Percentiles rank a stretch among this genome's conserved stretches.
Evolutionary conservation across 2,888 invertebrate genomes (phyloP).

Genomic region (Cybosia mesomella): DNA sequence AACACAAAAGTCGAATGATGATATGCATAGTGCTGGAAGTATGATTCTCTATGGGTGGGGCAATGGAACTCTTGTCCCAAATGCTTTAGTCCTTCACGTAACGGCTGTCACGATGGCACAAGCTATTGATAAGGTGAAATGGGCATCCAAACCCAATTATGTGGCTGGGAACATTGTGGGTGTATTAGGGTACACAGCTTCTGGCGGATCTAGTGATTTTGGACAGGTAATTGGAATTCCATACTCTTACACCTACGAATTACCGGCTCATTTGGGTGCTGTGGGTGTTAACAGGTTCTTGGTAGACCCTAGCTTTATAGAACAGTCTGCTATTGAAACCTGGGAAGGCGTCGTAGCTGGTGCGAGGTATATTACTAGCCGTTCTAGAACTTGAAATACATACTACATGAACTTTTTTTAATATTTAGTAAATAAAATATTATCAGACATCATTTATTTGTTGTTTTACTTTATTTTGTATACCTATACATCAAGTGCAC

Average conservation of each 20-base stretch:
- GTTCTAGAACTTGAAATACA: neutral
- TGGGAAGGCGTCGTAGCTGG: slow-evolving; percentile 87
- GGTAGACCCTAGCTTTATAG: slow-evolving; percentile 83
- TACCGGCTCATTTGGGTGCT: slow-evolving; percentile 69
- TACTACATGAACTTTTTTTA: neutral
- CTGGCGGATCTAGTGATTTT: slow-evolving; percentile 89
- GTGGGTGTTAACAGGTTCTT: slow-evolving; percentile 77
- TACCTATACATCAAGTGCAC: neutral
- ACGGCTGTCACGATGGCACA: slow-evolving; percentile 75
- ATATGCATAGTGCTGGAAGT: slow-evolving; percentile 92
- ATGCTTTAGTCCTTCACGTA: slow-evolving; percentile 72
- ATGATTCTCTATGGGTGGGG: slow-evolving; percentile 82
- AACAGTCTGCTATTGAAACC: slow-evolving; percentile 86
- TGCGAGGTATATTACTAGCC: slow-evolving; percentile 70
- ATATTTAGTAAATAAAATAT: neutral
- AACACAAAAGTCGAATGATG: slow-evolving; percentile 82
- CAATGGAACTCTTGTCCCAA: slow-evolving; percentile 78
- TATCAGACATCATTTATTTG: neutral
- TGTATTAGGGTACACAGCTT: slow-evolving; percentile 33
- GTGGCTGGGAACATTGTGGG: slow-evolving; percentile 77
- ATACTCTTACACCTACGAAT: slow-evolving; percentile 88
- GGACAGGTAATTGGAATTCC: slow-evolving; percentile 81
- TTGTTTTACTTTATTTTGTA: neutral
- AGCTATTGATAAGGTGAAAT: slow-evolving; percentile 80
- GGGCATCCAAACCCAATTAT: slow-evolving; percentile 74